A percentile compares a stretch with the other conserved stretches of the same genome.
Evolutionary conservation across 2,113 vertebrate genomes (phyloP).

Genomic region (Hiodon alosoides): DNA sequence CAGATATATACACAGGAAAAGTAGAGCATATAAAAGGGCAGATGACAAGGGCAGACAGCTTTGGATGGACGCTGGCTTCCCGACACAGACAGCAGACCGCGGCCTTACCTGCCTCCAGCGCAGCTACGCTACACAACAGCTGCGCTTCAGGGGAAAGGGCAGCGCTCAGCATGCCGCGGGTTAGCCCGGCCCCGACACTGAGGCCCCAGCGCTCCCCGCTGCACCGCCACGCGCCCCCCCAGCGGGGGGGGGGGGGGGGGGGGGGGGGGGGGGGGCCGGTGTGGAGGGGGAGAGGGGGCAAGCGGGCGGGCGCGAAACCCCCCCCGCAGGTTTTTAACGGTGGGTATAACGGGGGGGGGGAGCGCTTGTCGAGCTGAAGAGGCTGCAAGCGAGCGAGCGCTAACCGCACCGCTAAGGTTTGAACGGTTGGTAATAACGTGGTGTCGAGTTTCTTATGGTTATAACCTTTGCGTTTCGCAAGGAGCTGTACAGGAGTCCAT

Average conservation of each 20-base stretch:
- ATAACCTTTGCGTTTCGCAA: too few relatives aligned
- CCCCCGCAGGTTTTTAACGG: too few relatives aligned
- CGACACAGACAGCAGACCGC: conserved; percentile 50
- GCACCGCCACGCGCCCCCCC: background rate
- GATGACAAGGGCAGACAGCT: conserved; percentile 46
- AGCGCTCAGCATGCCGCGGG: conserved; percentile 29
- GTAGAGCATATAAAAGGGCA: conserved; percentile 31
- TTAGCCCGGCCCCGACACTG: conserved; percentile 35
- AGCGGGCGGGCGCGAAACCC: too few relatives aligned
- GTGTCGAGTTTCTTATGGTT: too few relatives aligned
- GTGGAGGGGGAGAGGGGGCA: background rate
- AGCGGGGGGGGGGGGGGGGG: background rate
- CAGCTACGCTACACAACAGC: conserved; percentile 44
- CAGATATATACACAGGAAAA: conserved; percentile 37
- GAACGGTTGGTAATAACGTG: too few relatives aligned
- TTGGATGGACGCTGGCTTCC: conserved; percentile 44
- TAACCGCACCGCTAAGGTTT: too few relatives aligned
- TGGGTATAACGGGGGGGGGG: too few relatives aligned
- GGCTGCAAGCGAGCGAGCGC: too few relatives aligned
- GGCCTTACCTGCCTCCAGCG: conserved; percentile 53
- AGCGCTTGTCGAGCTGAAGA: too few relatives aligned
- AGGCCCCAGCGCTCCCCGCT: conserved; percentile 32
- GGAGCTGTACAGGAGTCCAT: too few relatives aligned
- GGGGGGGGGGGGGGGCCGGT: background rate
- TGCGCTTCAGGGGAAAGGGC: conserved; percentile 37